Percentiles rank a stretch among this genome's conserved stretches.
These are phyloP conservation scores for Sanderia malayensis DNA, from an alignment of 30 jellyfish, hydroid and myxozoan species.

Conservation along the genomic window DNA sequence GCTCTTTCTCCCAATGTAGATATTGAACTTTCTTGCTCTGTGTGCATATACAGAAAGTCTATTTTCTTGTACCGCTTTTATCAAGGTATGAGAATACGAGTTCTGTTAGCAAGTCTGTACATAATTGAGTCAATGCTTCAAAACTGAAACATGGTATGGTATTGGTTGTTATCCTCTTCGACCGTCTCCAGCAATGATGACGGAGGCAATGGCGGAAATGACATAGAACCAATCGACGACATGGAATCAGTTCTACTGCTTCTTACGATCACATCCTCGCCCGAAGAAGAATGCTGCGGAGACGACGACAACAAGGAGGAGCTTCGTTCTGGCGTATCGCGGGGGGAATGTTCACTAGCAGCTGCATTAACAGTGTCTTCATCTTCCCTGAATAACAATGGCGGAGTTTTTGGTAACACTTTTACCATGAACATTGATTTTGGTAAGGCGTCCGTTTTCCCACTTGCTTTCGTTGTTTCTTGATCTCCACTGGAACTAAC, in stretches of 20 bases:
- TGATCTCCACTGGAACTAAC: not conserved
- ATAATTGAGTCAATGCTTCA: no score
- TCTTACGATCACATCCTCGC: conserved; percentile 2
- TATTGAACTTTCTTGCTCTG: no score
- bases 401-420: conserved; percentile 56
- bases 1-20: no score
- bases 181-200: conserved; percentile 51
- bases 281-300: not conserved
- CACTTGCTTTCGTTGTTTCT: conserved; percentile 17
- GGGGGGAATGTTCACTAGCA: not conserved
- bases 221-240: conserved; percentile 32
- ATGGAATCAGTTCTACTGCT: conserved; percentile 42
- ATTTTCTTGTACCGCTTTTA: no score
- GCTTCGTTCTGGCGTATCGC: not conserved
- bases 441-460: conserved; percentile 13
- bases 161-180: conserved; percentile 18
- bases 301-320: not conserved
- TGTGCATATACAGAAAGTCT: no score
- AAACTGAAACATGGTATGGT: conserved; percentile 3
- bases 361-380: no score
- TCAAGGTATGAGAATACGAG: no score
- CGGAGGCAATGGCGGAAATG: conserved; percentile 63
- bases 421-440: conserved; percentile 56
- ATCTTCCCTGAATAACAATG: conserved; percentile 33
- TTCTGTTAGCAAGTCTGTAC: no score